Evolutionary conservation across 2,888 invertebrate genomes (phyloP).

Genomic region (Pristionchus exspectatus): DNA sequence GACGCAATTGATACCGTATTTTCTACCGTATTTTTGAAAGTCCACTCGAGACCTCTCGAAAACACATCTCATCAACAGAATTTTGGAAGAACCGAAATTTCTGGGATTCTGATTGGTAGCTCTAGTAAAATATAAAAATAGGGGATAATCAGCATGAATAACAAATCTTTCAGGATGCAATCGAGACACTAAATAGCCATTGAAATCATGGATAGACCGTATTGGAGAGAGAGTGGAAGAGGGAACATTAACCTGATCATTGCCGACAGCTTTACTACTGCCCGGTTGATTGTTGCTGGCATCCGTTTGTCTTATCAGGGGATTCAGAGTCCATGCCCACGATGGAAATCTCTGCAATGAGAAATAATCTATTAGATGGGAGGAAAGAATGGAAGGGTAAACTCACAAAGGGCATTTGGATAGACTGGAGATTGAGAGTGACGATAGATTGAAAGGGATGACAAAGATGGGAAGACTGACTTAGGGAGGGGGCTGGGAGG

Average conservation of each 20-base stretch:
- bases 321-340: neutral
- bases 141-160: too few relatives aligned
- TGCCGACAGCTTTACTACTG: neutral
- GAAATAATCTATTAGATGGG: neutral
- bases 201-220: too few relatives aligned
- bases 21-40: too few relatives aligned
- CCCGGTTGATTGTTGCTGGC: neutral
- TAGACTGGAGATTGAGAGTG: slow-evolving; percentile 82
- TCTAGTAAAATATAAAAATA: too few relatives aligned
- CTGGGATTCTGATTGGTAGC: too few relatives aligned
- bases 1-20: too few relatives aligned
- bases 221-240: neutral
- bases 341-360: slow-evolving; percentile 3
- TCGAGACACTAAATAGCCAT: too few relatives aligned
- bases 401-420: neutral
- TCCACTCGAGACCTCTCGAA: too few relatives aligned
- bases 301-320: slow-evolving; percentile 7
- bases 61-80: too few relatives aligned
- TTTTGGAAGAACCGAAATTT: too few relatives aligned
- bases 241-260: neutral
- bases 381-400: neutral
- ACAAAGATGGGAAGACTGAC: neutral
- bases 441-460: slow-evolving; percentile 39
- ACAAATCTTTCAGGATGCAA: too few relatives aligned
- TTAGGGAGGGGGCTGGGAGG: neutral